phyloP scores from a whole-genome alignment of 2,888 invertebrate species.

The Caradrina clavipalpis region DNA sequence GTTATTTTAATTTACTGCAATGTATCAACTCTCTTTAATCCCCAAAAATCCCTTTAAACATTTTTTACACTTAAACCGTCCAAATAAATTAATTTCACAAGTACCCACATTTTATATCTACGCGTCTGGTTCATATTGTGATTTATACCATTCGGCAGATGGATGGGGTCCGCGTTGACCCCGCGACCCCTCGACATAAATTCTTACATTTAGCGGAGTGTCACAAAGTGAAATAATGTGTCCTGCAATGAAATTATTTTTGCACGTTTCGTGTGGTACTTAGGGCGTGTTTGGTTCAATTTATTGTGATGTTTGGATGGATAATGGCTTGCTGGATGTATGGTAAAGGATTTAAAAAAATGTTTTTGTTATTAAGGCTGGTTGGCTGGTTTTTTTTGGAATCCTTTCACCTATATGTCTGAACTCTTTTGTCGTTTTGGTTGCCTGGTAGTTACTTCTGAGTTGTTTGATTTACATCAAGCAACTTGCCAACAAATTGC shows the following conservation, averaged over 20 bases:
- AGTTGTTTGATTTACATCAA: background rate
- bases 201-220: slow-evolving; percentile 78
- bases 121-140: slow-evolving; percentile 68
- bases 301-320: slow-evolving; percentile 43
- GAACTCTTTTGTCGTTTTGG: background rate
- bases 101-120: slow-evolving; percentile 51
- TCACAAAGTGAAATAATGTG: slow-evolving; percentile 73
- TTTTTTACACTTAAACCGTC: slow-evolving; percentile 38
- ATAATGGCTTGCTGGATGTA: slow-evolving; percentile 1
- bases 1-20: background rate
- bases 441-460: background rate
- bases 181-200: slow-evolving; percentile 79
- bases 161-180: slow-evolving; percentile 72
- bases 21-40: slow-evolving; percentile 5
- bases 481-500: no score
- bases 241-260: slow-evolving; percentile 77
- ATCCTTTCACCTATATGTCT: background rate
- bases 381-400: background rate
- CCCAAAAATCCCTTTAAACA: slow-evolving; percentile 29
- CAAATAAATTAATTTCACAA: slow-evolving; percentile 55
- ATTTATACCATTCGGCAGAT: slow-evolving; percentile 74
- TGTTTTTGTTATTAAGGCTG: background rate
- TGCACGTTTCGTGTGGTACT: slow-evolving; percentile 69
- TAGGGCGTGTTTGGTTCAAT: slow-evolving; percentile 57
- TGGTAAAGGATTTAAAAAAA: background rate